phyloP scores from a whole-genome alignment of 2,888 invertebrate species.

The Phlogophora meticulosa region DNA sequence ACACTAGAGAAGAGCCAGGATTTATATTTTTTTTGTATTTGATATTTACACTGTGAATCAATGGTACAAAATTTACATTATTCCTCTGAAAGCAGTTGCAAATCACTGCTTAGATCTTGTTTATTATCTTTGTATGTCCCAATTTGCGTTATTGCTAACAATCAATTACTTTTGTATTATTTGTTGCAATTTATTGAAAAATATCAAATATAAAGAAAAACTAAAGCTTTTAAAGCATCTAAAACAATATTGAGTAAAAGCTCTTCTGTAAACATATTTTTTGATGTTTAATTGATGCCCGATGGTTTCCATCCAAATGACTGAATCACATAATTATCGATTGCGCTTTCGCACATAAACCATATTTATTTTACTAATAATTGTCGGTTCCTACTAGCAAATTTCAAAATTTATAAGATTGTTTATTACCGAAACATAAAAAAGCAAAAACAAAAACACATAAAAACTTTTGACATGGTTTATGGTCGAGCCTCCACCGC shows the following conservation, averaged over 20 bases:
- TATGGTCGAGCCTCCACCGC: conserved; percentile 33
- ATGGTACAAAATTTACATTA: not conserved
- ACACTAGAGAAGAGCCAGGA: no score
- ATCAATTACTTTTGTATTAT: no score
- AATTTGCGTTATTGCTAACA: conserved; percentile 26
- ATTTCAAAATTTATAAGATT: not conserved
- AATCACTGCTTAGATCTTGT: conserved; percentile 1
- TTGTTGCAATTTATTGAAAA: no score
- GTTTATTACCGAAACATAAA: not conserved
- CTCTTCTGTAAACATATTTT: not conserved
- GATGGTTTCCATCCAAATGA: conserved; percentile 12
- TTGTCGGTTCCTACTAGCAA: not conserved
- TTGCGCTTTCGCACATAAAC: conserved; percentile 39
- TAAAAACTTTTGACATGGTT: conserved; percentile 35
- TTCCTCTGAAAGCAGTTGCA: not conserved
- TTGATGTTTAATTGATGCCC: conserved; percentile 46
- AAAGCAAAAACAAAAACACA: not conserved
- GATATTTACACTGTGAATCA: not conserved
- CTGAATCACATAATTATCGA: not conserved
- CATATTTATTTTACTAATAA: conserved; percentile 19
- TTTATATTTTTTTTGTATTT: not conserved
- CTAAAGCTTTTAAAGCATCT: conserved; percentile 1
- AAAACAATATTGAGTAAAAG: conserved; percentile 9
- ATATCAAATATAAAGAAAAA: conserved; percentile 8
- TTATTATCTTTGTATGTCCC: conserved; percentile 16